These are phyloP conservation scores for Saccostrea echinata DNA, from an alignment of 1,140 invertebrate genomes.

Conservation along the genomic window DNA sequence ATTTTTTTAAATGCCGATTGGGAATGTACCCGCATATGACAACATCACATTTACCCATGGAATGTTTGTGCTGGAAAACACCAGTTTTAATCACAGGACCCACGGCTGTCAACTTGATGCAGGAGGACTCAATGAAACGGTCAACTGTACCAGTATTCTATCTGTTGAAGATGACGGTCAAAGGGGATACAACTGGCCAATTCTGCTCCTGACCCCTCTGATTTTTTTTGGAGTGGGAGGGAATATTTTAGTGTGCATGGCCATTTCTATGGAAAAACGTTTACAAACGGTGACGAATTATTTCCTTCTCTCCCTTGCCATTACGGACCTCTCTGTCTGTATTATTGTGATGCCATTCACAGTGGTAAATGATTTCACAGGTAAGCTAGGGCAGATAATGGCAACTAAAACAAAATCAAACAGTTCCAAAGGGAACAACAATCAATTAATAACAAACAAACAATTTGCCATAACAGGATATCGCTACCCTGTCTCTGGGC, in stretches of 20 bases:
- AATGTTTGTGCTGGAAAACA: conserved; percentile 32
- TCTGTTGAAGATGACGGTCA: neutral
- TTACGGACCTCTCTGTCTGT: conserved; percentile 95
- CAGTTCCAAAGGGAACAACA: neutral
- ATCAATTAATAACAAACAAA: neutral
- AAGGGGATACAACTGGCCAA: conserved; percentile 69
- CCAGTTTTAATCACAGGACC: neutral
- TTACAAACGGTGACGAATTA: conserved; percentile 96
- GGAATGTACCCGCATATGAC: conserved; percentile 18
- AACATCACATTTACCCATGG: conserved; percentile 8
- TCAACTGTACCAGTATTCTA: conserved; percentile 20
- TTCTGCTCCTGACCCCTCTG: conserved; percentile 71
- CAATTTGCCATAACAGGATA: neutral
- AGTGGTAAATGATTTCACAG: conserved; percentile 81
- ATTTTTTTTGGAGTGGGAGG: conserved; percentile 85
- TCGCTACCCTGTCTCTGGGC: neutral
- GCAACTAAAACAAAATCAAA: neutral
- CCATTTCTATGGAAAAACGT: conserved; percentile 96
- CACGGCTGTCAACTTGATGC: neutral
- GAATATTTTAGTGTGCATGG: conserved; percentile 96
- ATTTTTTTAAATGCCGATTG: conserved; percentile 36
- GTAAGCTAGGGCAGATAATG: conserved; percentile 80
- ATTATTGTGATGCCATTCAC: conserved; percentile 87
- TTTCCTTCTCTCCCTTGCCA: conserved; percentile 95
- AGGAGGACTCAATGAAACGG: neutral